phyloP scores from a whole-genome alignment of 2,888 invertebrate genomes.

The Spicauda simplicius region DNA sequence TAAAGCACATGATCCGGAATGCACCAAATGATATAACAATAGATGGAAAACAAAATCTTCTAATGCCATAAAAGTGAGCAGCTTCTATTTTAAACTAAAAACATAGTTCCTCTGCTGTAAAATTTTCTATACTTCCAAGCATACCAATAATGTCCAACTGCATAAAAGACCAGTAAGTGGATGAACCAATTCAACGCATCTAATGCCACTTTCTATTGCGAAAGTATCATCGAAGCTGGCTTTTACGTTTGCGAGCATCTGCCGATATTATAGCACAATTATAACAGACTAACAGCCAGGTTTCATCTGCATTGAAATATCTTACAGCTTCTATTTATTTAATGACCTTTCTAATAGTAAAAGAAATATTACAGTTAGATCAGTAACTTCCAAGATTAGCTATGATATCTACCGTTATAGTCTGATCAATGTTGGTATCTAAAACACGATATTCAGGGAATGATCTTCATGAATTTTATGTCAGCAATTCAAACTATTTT shows the following conservation, averaged over 20 bases:
- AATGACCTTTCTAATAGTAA: no score
- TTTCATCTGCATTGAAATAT: not conserved
- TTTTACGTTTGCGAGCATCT: constrained; percentile 9
- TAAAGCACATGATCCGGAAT: no score
- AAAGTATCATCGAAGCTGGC: constrained; percentile 21
- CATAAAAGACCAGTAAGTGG: constrained; percentile 4
- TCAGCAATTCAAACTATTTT: no score
- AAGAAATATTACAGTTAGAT: no score
- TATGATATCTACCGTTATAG: no score
- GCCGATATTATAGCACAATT: not conserved
- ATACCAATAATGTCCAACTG: constrained; percentile 24
- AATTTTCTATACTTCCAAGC: not conserved
- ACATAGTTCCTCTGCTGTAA: not conserved
- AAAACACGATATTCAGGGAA: no score
- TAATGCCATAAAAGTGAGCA: no score
- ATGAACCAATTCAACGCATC: constrained; percentile 18
- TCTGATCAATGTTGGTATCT: no score
- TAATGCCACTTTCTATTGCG: constrained; percentile 29
- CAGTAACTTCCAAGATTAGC: no score
- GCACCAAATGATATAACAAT: no score
- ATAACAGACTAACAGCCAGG: not conserved
- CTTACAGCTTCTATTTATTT: not conserved
- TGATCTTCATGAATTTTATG: no score
- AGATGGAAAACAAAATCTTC: no score
- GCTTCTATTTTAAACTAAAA: not conserved